Percentiles rank a stretch among this genome's conserved stretches.
These are phyloP conservation scores for Callionymus lyra DNA, from an alignment of 2,113 vertebrate genomes.

Conservation along the genomic window DNA sequence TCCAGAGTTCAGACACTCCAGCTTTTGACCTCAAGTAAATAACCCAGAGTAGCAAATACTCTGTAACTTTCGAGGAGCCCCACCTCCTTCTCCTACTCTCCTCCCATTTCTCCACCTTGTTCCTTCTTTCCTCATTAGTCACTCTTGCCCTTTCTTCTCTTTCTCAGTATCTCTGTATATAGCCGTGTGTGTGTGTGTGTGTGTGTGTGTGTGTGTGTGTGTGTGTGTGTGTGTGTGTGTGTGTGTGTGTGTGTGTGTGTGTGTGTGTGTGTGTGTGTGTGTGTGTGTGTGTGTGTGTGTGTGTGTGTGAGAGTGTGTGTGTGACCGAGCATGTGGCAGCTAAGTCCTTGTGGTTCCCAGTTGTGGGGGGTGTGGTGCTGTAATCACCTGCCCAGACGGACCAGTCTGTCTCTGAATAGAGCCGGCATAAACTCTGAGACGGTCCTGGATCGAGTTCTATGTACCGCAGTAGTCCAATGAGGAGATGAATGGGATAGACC, in stretches of 20 bases:
- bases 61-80: constrained; percentile 19
- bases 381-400: constrained; percentile 55
- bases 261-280: constrained; percentile 3
- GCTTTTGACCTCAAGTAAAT: constrained; percentile 24
- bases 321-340: constrained; percentile 6
- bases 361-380: constrained; percentile 30
- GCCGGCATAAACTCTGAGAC: constrained; percentile 24
- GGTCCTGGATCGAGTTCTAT: constrained; percentile 34
- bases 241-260: constrained; percentile 7
- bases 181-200: constrained; percentile 3
- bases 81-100: constrained; percentile 21
- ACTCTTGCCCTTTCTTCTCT: constrained; percentile 4
- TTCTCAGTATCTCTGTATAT: constrained; percentile 11
- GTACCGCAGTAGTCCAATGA: constrained; percentile 56
- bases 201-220: not conserved
- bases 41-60: constrained; percentile 23
- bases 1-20: too few species aligned
- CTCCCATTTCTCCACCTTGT: constrained; percentile 45
- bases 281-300: constrained; percentile 1
- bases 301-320: not conserved
- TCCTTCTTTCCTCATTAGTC: constrained; percentile 13
- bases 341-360: constrained; percentile 16
- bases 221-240: constrained; percentile 4
- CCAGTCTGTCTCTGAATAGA: constrained; percentile 30
- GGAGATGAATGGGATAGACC: too few species aligned